Evolutionary conservation across 2,888 invertebrate genomes (phyloP).

Genomic region (Cheilosia scutellata): DNA sequence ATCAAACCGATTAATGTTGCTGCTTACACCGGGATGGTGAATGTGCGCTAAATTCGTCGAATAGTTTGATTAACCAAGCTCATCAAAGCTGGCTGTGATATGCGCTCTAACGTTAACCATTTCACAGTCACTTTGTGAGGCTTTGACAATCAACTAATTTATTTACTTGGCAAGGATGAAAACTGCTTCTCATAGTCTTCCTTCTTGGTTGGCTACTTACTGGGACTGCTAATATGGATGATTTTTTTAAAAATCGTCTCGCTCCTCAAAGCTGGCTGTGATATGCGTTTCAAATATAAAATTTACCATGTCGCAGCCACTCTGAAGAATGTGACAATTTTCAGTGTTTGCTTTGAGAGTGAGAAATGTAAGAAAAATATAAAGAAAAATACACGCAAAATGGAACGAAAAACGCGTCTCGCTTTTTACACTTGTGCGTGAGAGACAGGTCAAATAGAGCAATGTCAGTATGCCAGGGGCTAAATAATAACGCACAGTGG

Average conservation of each 20-base stretch:
- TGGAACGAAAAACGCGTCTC: constrained; percentile 13
- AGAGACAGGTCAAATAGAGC: constrained; percentile 37
- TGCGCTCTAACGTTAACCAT: constrained; percentile 86
- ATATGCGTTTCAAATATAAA: constrained; percentile 88
- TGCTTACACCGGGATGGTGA: background rate
- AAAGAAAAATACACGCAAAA: constrained; percentile 3
- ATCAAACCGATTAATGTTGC: background rate
- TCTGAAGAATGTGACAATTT: constrained; percentile 90
- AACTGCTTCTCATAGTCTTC: background rate
- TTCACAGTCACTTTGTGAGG: constrained; percentile 95
- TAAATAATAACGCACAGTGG: constrained; percentile 51
- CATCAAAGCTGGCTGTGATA: constrained; percentile 99
- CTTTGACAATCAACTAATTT: constrained; percentile 78
- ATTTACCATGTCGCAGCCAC: constrained; percentile 93
- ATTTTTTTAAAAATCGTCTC: constrained; percentile 82
- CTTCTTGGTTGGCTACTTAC: background rate
- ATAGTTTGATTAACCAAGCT: constrained; percentile 86
- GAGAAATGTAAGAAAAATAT: background rate
- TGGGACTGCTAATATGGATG: background rate
- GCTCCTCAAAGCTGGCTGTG: constrained; percentile 99
- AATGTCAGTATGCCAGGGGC: constrained; percentile 62
- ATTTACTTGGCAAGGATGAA: constrained; percentile 23
- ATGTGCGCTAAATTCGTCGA: constrained; percentile 33
- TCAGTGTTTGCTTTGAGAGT: constrained; percentile 65
- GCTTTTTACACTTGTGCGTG: constrained; percentile 6